A percentile compares a stretch with the other conserved stretches of the same genome.
These are phyloP conservation scores for Tragelaphus imberbis DNA, from an alignment of 2,113 vertebrate genomes.

Conservation along the genomic window DNA sequence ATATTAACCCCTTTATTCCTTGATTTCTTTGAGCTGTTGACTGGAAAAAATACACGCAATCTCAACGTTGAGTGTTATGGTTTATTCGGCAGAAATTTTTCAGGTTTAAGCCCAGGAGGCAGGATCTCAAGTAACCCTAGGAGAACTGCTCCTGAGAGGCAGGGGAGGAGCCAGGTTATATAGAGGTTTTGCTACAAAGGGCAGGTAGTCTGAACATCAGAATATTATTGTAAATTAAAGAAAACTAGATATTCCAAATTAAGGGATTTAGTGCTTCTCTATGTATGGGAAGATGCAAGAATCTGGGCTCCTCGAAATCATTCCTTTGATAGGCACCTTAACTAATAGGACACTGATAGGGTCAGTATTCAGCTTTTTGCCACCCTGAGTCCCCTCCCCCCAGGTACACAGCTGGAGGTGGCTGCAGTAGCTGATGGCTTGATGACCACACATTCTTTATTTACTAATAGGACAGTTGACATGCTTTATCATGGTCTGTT, in stretches of 20 bases:
- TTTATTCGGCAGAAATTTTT: neutral
- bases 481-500: neutral
- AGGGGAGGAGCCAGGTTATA: neutral
- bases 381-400: neutral
- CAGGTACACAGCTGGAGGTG: neutral
- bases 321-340: neutral
- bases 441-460: neutral
- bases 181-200: neutral
- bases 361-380: neutral
- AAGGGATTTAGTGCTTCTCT: neutral
- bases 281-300: neutral
- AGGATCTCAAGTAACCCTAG: neutral
- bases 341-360: neutral
- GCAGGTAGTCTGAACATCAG: neutral
- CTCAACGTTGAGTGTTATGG: neutral
- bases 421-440: neutral
- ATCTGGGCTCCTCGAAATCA: neutral
- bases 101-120: neutral
- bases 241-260: neutral
- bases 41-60: neutral
- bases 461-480: neutral
- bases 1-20: neutral
- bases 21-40: neutral
- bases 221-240: neutral
- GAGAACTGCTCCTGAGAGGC: neutral